These are phyloP conservation scores for Silurus aristotelis DNA, from an alignment of 2,797 vertebrate genomes.

Conservation along the genomic window DNA sequence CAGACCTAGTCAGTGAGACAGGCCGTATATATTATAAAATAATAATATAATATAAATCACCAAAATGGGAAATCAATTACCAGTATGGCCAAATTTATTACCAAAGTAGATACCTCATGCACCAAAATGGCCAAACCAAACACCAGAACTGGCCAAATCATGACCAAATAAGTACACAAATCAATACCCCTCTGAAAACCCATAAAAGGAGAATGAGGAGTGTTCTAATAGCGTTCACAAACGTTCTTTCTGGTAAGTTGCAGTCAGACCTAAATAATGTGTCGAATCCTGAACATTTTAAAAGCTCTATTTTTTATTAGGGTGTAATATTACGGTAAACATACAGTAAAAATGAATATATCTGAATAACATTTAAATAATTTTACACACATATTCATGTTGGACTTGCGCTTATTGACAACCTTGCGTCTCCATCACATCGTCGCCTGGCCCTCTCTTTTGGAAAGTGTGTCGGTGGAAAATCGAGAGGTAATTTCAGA, in stretches of 20 bases:
- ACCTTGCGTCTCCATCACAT: neutral
- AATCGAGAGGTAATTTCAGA: constrained; percentile 53
- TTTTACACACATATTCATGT: neutral
- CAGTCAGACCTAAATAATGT: neutral
- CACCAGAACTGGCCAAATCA: too few relatives aligned
- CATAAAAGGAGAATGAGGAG: too few relatives aligned
- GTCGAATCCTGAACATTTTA: neutral
- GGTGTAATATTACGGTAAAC: neutral
- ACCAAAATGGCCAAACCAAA: too few relatives aligned
- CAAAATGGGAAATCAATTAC: too few relatives aligned
- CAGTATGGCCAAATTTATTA: too few relatives aligned
- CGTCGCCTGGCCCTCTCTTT: neutral
- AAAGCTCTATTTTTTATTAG: neutral
- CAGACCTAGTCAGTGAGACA: too few relatives aligned
- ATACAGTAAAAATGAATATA: neutral
- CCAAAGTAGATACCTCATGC: too few relatives aligned
- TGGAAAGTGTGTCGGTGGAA: constrained; percentile 42
- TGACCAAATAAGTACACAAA: too few relatives aligned
- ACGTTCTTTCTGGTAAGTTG: neutral
- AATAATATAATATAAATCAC: too few relatives aligned
- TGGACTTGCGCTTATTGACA: neutral
- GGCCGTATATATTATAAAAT: too few relatives aligned
- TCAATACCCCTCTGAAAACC: too few relatives aligned
- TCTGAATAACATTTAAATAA: neutral
- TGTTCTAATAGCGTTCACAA: neutral